phyloP scores from a whole-genome alignment of 2,113 vertebrate species.

The Suncus etruscus region DNA sequence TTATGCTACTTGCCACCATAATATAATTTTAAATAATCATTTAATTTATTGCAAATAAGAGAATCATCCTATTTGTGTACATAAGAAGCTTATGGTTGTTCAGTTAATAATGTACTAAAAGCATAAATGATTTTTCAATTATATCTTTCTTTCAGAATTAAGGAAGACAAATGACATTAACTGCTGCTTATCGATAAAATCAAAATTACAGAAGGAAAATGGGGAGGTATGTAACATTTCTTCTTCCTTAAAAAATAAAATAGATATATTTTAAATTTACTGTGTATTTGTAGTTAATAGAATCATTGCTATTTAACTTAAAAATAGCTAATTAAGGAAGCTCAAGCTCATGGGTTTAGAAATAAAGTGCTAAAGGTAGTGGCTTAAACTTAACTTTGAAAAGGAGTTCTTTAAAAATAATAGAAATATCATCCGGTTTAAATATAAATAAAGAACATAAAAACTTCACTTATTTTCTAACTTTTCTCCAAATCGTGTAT shows the following conservation, averaged over 20 bases:
- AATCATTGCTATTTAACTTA: neutral
- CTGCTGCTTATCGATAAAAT: constrained; percentile 93
- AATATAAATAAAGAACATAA: constrained; percentile 15
- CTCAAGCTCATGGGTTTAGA: neutral
- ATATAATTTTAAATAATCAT: constrained; percentile 1
- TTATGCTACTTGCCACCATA: neutral
- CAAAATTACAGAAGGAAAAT: constrained; percentile 93
- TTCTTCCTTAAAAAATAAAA: neutral
- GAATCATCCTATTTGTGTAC: neutral
- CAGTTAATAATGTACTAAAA: neutral
- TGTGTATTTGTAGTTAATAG: neutral
- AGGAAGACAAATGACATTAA: constrained; percentile 92
- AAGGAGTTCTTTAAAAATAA: neutral
- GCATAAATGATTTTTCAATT: constrained; percentile 59
- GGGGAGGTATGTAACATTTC: constrained; percentile 88
- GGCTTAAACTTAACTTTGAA: neutral
- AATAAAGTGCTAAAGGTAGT: neutral
- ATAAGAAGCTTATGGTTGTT: neutral
- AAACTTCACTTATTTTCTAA: neutral
- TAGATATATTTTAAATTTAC: constrained; percentile 13
- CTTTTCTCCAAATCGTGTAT: neutral
- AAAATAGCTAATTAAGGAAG: neutral
- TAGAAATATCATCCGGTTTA: neutral
- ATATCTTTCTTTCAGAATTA: constrained; percentile 88
- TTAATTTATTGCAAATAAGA: constrained; percentile 24